Conservation (phyloP, 2,113 vertebrate species). For the Laterallus jamaicensis region DNA sequence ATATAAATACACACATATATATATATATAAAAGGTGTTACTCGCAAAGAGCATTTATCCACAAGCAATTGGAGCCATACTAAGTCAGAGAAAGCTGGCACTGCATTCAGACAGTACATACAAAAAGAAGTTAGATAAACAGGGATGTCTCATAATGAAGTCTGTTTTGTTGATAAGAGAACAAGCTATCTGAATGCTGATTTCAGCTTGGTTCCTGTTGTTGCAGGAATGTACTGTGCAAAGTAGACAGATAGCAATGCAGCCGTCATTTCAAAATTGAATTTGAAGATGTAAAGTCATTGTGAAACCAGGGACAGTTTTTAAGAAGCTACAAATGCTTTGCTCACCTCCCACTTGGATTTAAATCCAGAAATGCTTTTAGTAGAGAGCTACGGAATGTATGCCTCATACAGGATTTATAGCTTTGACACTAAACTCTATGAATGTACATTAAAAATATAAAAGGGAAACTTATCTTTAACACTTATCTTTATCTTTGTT, state of each 20-base stretch:
- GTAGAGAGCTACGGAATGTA: neutral
- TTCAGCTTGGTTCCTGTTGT: neutral
- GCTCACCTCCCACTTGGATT: neutral
- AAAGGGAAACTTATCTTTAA: neutral
- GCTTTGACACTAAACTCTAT: neutral
- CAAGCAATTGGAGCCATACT: neutral
- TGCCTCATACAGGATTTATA: neutral
- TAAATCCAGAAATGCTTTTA: neutral
- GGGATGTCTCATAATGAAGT: neutral
- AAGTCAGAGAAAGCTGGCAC: neutral
- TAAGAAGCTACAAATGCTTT: neutral
- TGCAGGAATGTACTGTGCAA: neutral
- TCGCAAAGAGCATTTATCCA: neutral
- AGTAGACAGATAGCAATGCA: neutral
- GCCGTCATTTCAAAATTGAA: neutral
- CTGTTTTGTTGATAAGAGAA: neutral
- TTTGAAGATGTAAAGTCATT: neutral
- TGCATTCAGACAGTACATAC: neutral
- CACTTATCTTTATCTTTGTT: neutral
- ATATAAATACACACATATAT: neutral
- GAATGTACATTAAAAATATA: neutral
- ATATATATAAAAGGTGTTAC: neutral
- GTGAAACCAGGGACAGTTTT: neutral
- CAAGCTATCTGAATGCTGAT: neutral
- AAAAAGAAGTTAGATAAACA: constrained; percentile 18